A percentile compares a stretch with the other conserved stretches of the same genome.
These are phyloP conservation scores for Druceiella hillmani DNA, from an alignment of 2,888 invertebrate genomes.

Conservation along the genomic window DNA sequence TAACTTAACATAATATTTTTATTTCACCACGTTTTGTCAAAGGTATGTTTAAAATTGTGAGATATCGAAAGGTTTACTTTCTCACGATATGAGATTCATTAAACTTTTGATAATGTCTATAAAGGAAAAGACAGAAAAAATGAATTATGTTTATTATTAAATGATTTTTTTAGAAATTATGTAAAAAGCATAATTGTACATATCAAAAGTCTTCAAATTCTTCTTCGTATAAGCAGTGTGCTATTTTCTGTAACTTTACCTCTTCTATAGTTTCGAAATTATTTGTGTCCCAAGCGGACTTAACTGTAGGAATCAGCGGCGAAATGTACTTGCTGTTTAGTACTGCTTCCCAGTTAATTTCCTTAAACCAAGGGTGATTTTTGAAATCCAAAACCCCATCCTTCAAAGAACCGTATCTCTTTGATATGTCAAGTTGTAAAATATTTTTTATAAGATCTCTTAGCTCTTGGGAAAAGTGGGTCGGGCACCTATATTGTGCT, in stretches of 20 bases:
- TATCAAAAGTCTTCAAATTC: conserved; percentile 67
- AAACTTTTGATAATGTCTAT: too few relatives aligned
- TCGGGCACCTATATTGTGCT: conserved; percentile 81
- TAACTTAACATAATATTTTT: too few relatives aligned
- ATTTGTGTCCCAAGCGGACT: conserved; percentile 59
- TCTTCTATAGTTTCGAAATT: conserved; percentile 73
- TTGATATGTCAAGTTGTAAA: conserved; percentile 54
- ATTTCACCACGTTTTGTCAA: too few relatives aligned
- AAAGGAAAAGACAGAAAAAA: too few relatives aligned
- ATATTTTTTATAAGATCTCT: conserved; percentile 77
- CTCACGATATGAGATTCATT: too few relatives aligned
- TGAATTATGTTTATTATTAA: too few relatives aligned
- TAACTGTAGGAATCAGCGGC: conserved; percentile 57
- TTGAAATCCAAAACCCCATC: conserved; percentile 88
- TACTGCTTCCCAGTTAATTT: conserved; percentile 82
- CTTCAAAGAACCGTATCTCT: conserved; percentile 82
- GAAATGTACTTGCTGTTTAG: conserved; percentile 68
- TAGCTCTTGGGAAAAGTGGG: conserved; percentile 72
- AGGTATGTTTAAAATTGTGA: too few relatives aligned
- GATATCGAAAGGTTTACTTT: too few relatives aligned
- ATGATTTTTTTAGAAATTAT: too few relatives aligned
- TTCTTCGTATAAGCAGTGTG: conserved; percentile 51
- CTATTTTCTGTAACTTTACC: conserved; percentile 46
- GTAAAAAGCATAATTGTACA: too few relatives aligned
- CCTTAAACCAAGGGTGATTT: conserved; percentile 84